Evolutionary conservation across 2,797 vertebrate species (phyloP).

Genomic region (Lagocephalus sceleratus): DNA sequence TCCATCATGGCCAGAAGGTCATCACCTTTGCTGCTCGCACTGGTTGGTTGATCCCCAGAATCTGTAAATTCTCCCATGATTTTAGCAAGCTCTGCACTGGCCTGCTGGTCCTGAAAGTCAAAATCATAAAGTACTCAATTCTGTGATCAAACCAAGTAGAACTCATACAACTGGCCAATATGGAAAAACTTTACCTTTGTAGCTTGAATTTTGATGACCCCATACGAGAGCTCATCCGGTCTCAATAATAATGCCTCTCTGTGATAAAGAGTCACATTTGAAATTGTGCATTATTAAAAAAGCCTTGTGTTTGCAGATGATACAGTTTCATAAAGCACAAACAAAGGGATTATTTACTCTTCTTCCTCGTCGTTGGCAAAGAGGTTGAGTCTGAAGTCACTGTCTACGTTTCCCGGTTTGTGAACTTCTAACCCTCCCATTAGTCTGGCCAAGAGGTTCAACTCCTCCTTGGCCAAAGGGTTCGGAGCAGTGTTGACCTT

Average conservation of each 20-base stretch:
- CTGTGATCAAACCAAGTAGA: background rate
- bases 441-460: slow-evolving; percentile 90
- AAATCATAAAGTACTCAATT: background rate
- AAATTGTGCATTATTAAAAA: background rate
- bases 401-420: slow-evolving; percentile 77
- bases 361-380: slow-evolving; percentile 95
- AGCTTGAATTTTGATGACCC: slow-evolving; percentile 92
- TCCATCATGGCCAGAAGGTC: slow-evolving; percentile 97
- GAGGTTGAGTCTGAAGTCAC: slow-evolving; percentile 88
- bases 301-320: background rate
- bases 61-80: slow-evolving; percentile 91
- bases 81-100: slow-evolving; percentile 83
- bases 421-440: slow-evolving; percentile 89
- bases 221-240: slow-evolving; percentile 87
- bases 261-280: slow-evolving; percentile 25
- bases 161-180: background rate
- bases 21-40: slow-evolving; percentile 85
- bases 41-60: slow-evolving; percentile 62
- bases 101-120: slow-evolving; percentile 83
- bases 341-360: slow-evolving; percentile 77
- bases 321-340: background rate
- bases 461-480: slow-evolving; percentile 94
- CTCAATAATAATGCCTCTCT: slow-evolving; percentile 88
- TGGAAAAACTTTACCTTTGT: slow-evolving; percentile 78
- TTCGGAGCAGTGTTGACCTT: slow-evolving; percentile 89